Conservation (phyloP, 2,888 invertebrate genomes). For the Cheilosia soror region DNA sequence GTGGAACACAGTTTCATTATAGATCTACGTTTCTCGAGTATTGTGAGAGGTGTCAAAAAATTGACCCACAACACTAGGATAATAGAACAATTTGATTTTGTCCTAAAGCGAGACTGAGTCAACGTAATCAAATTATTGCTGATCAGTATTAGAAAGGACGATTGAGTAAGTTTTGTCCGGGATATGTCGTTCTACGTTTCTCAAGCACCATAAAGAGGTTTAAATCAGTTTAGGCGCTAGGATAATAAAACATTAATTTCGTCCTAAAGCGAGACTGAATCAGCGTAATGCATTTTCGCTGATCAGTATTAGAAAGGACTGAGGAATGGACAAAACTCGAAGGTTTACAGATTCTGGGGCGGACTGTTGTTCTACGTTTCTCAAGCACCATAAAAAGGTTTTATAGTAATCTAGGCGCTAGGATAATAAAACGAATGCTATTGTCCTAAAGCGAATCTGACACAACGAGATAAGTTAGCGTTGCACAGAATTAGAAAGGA, state of each 20-base stretch:
- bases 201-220: slow-evolving; percentile 28
- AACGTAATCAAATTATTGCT: slow-evolving; percentile 31
- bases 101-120: slow-evolving; percentile 81
- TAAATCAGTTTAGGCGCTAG: slow-evolving; percentile 40
- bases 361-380: slow-evolving; percentile 55
- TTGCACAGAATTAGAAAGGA: slow-evolving; percentile 76
- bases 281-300: slow-evolving; percentile 59
- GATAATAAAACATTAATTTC: slow-evolving; percentile 67
- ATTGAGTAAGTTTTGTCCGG: slow-evolving; percentile 43
- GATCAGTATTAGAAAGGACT: slow-evolving; percentile 77
- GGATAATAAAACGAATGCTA: slow-evolving; percentile 58
- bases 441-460: slow-evolving; percentile 78
- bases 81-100: slow-evolving; percentile 80
- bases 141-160: slow-evolving; percentile 58
- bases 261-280: slow-evolving; percentile 77
- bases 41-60: slow-evolving; percentile 70
- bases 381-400: slow-evolving; percentile 31
- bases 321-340: slow-evolving; percentile 31
- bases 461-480: slow-evolving; percentile 58
- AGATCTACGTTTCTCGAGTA: slow-evolving; percentile 81
- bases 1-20: slow-evolving; percentile 32
- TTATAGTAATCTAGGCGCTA: slow-evolving; percentile 30
- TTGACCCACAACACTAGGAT: slow-evolving; percentile 80
- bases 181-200: slow-evolving; percentile 57
- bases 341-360: slow-evolving; percentile 7